A percentile compares a stretch with the other conserved stretches of the same genome.
Conservation (phyloP, 2,797 vertebrate species). For the Hydrolagus colliei region DNA sequence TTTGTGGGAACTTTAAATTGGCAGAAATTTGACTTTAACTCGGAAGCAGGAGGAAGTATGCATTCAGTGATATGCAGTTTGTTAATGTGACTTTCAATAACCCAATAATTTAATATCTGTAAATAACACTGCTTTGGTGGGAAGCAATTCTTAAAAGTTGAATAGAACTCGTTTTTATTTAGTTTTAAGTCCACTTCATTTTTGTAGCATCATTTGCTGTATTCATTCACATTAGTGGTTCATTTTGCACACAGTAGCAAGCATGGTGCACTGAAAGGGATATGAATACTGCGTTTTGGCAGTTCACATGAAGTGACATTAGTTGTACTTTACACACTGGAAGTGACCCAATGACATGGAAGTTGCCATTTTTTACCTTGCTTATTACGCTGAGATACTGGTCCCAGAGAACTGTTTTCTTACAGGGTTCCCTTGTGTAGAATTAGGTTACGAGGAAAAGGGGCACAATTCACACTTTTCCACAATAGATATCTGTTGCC, state of each 20-base stretch:
- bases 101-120: neutral
- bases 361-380: no score
- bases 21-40: neutral
- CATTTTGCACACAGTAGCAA: no score
- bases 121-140: neutral
- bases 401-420: no score
- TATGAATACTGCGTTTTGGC: no score
- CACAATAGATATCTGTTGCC: neutral
- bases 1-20: neutral
- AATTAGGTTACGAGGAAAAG: neutral
- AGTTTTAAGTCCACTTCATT: neutral
- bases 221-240: no score
- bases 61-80: neutral
- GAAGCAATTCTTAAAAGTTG: neutral
- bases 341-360: no score
- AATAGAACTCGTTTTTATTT: neutral
- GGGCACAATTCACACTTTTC: neutral
- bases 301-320: no score
- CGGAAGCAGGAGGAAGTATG: neutral
- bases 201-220: neutral
- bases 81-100: neutral
- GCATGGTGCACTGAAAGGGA: no score
- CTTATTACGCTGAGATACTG: no score
- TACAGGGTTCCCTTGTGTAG: no score
- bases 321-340: no score